Base-by-base conservation (phyloP, 1,140 invertebrate species). In the Chrysoperla carnea region DNA sequence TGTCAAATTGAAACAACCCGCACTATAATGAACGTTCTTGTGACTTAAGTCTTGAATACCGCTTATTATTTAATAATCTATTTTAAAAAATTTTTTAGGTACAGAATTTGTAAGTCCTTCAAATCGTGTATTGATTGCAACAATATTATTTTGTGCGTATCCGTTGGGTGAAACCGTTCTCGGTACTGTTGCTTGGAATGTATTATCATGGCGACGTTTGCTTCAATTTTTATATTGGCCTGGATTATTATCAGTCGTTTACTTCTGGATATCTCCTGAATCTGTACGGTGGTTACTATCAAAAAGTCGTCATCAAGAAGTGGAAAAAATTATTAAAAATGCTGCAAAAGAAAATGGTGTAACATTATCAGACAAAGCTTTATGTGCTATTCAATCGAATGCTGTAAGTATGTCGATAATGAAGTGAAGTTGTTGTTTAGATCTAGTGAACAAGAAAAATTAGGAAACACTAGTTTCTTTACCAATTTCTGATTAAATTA, bases 21-120 rank as follows among this genome's bases (percentile, higher is more conserved):
- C n/a, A n/a, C n/a, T n/a, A n/a, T n/a, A n/a, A n/a, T n/a, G n/a
- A n/a, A n/a, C n/a, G n/a, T n/a, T n/a, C n/a, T n/a, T n/a, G n/a
- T n/a, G n/a, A n/a, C n/a, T n/a, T n/a, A n/a, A n/a, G n/a, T n/a
- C n/a, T n/a, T n/a, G n/a, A n/a, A n/a, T n/a, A n/a, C n/a, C n/a
- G n/a, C n/a, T n/a, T n/a, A n/a, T n/a, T n/a, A n/a, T n/a, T n/a
- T 23, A 23, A 23, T 23, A 23, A 23, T 23, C 2, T 23, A 23
- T 23, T 23, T 23, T 23, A 23, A 3, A 3, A 23, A 7, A 23
- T 48, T 53, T 68, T 67, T 45, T 58, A 84, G 84, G 77, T 23
- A 71, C 88, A 55, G 85, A 90, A 56, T 66, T 83, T 47, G 76
- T 85, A 0, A 76, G 78, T 2, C 75, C 80, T 5, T 69, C 72